Evolutionary conservation across 2,888 invertebrate genomes (phyloP).

Genomic region (Oegoconia quadripuncta): DNA sequence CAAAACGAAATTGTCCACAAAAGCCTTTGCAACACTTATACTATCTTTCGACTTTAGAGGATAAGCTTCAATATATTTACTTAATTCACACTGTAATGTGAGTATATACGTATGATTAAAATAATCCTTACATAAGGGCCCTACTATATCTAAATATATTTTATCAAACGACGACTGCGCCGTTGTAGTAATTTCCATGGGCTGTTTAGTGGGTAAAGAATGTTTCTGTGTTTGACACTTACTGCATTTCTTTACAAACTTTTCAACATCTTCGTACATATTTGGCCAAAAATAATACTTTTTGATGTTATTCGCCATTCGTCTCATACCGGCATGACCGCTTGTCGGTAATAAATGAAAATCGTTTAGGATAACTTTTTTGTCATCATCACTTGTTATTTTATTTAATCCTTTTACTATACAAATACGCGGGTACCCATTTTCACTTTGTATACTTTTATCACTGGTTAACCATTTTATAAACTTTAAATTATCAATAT

Average conservation of each 20-base stretch:
- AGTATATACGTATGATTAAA: conserved; percentile 7
- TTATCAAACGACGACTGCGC: not conserved
- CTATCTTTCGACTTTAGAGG: conserved; percentile 9
- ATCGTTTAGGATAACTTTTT: conserved; percentile 15
- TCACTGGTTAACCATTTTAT: conserved; percentile 10
- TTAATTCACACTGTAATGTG: conserved; percentile 7
- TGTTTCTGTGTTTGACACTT: conserved; percentile 17
- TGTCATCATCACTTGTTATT: conserved; percentile 10
- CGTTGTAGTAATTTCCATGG: not conserved
- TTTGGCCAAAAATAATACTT: conserved; percentile 14
- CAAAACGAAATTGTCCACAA: conserved; percentile 16
- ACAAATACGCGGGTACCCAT: too few relatives aligned
- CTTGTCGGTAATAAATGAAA: conserved; percentile 17
- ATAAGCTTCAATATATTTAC: conserved; percentile 12
- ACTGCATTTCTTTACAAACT: too few relatives aligned
- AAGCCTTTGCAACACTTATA: conserved; percentile 10
- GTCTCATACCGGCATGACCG: conserved; percentile 15
- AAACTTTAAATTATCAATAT: conserved; percentile 9
- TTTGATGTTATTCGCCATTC: conserved; percentile 16
- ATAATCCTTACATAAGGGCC: conserved; percentile 5
- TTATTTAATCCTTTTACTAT: too few relatives aligned
- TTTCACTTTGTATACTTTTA: too few relatives aligned
- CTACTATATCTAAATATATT: conserved; percentile 12
- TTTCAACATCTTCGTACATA: conserved; percentile 7
- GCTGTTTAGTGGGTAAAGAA: not conserved